Percentiles rank a stretch among this genome's conserved stretches.
phyloP scores from a whole-genome alignment of 2,888 invertebrate genomes.

The Troides oblongomaculatus region DNA sequence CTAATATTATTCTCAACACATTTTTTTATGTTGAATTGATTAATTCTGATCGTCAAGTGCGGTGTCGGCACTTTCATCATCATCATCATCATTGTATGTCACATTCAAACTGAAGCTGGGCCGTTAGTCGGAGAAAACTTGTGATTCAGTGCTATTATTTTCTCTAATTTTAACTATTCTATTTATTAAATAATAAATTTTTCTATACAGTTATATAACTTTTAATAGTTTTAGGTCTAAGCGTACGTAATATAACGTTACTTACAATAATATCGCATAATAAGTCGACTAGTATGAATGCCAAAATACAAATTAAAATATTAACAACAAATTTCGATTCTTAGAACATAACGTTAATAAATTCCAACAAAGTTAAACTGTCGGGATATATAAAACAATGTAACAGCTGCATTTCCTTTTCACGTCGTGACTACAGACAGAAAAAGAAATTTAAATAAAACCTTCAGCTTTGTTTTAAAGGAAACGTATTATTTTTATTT shows the following conservation, averaged over 20 bases:
- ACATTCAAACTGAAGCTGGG: no score
- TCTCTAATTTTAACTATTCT: no score
- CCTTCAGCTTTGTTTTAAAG: neutral
- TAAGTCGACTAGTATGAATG: neutral
- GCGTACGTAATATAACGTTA: neutral
- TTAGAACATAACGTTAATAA: neutral
- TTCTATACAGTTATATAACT: no score
- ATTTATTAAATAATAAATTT: no score
- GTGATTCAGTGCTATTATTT: no score
- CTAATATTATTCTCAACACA: no score
- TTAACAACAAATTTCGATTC: neutral
- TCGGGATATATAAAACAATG: conserved; percentile 12
- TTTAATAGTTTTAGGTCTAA: neutral
- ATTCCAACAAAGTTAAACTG: conserved; percentile 4
- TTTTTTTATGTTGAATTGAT: no score
- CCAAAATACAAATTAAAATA: neutral
- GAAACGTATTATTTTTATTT: neutral
- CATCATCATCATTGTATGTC: no score
- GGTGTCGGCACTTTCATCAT: no score
- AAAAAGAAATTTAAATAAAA: neutral
- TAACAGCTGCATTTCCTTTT: conserved; percentile 15
- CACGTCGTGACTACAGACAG: neutral
- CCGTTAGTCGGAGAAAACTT: no score
- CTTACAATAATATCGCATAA: neutral
- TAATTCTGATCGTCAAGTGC: no score